Evolutionary conservation across 1,140 invertebrate genomes (phyloP).

Genomic region (Lepidurus packardi): DNA sequence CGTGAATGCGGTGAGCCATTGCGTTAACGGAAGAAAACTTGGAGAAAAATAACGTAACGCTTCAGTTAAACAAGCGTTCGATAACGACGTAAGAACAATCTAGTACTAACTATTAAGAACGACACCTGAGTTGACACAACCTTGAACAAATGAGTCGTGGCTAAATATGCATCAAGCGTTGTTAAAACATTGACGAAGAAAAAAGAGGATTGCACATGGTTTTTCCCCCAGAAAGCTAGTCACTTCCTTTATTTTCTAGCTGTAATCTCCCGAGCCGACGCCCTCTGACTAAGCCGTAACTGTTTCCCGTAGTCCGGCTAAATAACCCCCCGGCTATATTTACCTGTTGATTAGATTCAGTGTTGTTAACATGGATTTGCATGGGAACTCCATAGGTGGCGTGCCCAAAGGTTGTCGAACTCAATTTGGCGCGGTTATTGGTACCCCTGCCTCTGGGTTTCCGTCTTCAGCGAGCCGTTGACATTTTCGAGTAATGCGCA

Average conservation of each 20-base stretch:
- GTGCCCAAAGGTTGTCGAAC: not conserved
- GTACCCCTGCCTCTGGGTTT: not conserved
- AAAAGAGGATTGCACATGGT: not conserved
- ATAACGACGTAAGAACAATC: not conserved
- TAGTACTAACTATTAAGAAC: too few species aligned
- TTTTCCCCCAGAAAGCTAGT: not conserved
- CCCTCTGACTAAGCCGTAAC: not conserved
- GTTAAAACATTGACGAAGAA: not conserved
- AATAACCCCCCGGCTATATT: not conserved
- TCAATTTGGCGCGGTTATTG: not conserved
- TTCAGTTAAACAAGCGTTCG: not conserved
- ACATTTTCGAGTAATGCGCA: constrained; percentile 10
- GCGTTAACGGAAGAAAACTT: not conserved
- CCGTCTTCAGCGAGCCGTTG: not conserved
- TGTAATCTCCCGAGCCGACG: not conserved
- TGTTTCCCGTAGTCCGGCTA: not conserved
- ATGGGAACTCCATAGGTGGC: not conserved
- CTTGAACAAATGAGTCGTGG: too few species aligned
- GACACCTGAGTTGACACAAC: too few species aligned
- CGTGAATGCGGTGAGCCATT: constrained; percentile 1
- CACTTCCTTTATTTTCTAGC: not conserved
- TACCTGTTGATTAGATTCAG: not conserved
- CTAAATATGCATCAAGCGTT: too few species aligned
- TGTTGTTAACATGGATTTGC: not conserved
- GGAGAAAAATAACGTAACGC: not conserved